A percentile compares a stretch with the other conserved stretches of the same genome.
These are phyloP conservation scores for Catharus bicknelli DNA, from an alignment of 2,113 vertebrate species.

Conservation along the genomic window DNA sequence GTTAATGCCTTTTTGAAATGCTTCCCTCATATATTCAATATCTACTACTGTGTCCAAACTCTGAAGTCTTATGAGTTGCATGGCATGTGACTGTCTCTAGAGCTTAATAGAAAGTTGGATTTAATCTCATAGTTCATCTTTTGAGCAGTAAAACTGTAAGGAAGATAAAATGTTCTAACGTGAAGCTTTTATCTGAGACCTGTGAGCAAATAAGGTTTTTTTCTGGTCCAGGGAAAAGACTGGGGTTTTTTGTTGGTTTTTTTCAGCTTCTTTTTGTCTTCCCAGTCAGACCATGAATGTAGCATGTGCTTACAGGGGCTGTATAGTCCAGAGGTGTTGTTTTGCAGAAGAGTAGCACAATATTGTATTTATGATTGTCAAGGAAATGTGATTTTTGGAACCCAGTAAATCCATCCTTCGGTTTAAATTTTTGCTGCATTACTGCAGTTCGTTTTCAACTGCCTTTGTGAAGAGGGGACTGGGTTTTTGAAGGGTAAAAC, in stretches of 20 bases:
- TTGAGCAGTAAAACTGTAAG: conserved; percentile 28
- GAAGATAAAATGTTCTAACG: conserved; percentile 4
- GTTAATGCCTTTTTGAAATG: conserved; percentile 39
- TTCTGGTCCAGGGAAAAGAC: background rate
- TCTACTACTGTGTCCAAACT: background rate
- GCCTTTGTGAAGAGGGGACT: background rate
- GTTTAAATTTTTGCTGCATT: background rate
- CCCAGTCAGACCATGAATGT: background rate
- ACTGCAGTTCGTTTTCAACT: background rate
- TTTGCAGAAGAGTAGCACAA: background rate
- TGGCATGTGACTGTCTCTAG: conserved; percentile 14
- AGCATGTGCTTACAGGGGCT: background rate
- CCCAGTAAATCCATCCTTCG: background rate
- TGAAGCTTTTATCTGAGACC: conserved; percentile 24
- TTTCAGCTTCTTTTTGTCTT: background rate
- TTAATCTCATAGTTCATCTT: conserved; percentile 40
- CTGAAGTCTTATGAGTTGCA: background rate
- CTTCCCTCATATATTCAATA: background rate
- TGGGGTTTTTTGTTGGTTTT: accelerated
- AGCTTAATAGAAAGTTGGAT: conserved; percentile 27
- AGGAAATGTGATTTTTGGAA: background rate
- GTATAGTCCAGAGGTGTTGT: background rate
- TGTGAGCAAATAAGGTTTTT: background rate
- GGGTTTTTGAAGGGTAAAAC: background rate
- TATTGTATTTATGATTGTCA: background rate